Evolutionary conservation across 2,888 invertebrate species (phyloP).

Genomic region (Cabera pusaria): DNA sequence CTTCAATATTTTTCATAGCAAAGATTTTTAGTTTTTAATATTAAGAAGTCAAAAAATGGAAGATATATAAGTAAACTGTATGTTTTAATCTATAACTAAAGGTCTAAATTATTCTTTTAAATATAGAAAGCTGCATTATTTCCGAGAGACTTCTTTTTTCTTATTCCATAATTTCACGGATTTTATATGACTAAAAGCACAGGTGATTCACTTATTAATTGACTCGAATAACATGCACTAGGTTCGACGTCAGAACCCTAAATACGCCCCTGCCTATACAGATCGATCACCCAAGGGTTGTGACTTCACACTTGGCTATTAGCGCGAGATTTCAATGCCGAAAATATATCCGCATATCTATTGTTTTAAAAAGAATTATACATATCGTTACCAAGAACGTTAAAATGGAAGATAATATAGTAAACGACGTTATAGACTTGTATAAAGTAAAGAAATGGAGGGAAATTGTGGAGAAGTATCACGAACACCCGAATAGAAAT

Average conservation of each 20-base stretch:
- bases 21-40: no score
- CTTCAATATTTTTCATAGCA: no score
- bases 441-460: slow-evolving; percentile 74
- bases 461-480: slow-evolving; percentile 67
- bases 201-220: no score
- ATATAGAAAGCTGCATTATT: no score
- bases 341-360: slow-evolving; percentile 16
- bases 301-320: slow-evolving; percentile 26
- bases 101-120: no score
- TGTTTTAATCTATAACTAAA: no score
- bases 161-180: no score
- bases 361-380: slow-evolving; percentile 7
- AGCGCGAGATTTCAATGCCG: slow-evolving; percentile 42
- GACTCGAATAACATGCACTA: no score
- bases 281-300: slow-evolving; percentile 40
- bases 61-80: no score
- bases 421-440: slow-evolving; percentile 58
- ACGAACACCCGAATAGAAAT: slow-evolving; percentile 75
- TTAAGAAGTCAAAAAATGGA: no score
- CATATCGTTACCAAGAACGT: not conserved
- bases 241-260: slow-evolving; percentile 6
- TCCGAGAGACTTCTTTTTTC: no score
- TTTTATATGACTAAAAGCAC: no score
- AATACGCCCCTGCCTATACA: slow-evolving; percentile 43
- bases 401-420: slow-evolving; percentile 64